A percentile compares a stretch with the other conserved stretches of the same genome.
Evolutionary conservation across 2,797 vertebrate genomes (phyloP).

Genomic region (Setipinna tenuifilis): DNA sequence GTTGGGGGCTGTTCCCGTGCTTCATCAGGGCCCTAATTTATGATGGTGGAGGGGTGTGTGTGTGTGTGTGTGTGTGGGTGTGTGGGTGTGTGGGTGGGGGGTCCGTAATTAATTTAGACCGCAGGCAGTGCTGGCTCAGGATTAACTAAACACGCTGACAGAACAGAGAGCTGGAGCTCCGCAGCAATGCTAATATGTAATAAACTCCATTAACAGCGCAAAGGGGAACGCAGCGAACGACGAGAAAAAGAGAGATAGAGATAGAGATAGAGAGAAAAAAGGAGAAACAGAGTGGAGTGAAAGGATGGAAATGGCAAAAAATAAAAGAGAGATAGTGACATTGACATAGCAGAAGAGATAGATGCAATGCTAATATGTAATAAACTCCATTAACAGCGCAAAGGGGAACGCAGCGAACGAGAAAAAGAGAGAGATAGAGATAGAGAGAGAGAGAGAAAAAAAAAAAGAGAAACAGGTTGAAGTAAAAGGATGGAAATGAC

Average conservation of each 20-base stretch:
- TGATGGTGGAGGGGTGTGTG: no score
- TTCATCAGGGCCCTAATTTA: slow-evolving; percentile 59
- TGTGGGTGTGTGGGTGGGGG: no score
- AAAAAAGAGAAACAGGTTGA: background rate
- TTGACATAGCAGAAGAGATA: no score
- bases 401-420: background rate
- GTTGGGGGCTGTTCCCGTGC: slow-evolving; percentile 24
- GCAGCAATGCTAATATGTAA: slow-evolving; percentile 52
- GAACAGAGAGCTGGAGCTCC: no score
- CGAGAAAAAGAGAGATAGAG: background rate
- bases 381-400: slow-evolving; percentile 42
- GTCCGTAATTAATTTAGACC: slow-evolving; percentile 63
- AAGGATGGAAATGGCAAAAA: background rate
- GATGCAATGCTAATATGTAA: slow-evolving; percentile 53
- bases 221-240: background rate
- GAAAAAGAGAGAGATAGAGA: background rate
- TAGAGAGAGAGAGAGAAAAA: background rate
- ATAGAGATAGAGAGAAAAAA: background rate
- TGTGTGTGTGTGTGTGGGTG: no score
- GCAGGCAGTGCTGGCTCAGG: slow-evolving; percentile 45
- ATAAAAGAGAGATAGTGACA: no score
- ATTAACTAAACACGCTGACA: slow-evolving; percentile 61
- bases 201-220: slow-evolving; percentile 42
- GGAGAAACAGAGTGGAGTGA: background rate
- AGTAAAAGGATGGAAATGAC: background rate